Percentiles rank a stretch among this genome's conserved stretches.
Evolutionary conservation across 2,113 vertebrate species (phyloP).

Genomic region (Paradoxurus hermaphroditus): DNA sequence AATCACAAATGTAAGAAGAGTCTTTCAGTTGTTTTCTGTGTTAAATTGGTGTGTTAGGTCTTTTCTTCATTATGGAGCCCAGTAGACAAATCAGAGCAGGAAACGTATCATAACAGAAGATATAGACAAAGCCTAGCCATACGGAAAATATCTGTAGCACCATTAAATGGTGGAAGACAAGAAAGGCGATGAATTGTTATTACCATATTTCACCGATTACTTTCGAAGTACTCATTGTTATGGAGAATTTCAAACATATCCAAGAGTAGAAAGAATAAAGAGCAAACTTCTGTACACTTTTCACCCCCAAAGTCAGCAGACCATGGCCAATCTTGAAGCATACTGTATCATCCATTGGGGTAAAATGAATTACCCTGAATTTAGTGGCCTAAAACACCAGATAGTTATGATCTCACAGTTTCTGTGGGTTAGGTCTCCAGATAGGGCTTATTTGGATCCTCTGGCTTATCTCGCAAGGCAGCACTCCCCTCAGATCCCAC

Average conservation of each 20-base stretch:
- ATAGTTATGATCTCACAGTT: background rate
- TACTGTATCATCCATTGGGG: background rate
- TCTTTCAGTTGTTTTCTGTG: background rate
- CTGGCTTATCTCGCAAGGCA: background rate
- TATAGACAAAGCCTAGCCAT: background rate
- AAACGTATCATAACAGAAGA: background rate
- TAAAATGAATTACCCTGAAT: background rate
- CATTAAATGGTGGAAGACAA: background rate
- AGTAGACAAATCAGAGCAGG: background rate
- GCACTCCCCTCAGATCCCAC: background rate
- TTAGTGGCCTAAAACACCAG: background rate
- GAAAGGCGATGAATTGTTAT: background rate
- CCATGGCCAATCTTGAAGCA: background rate
- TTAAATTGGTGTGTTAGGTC: background rate
- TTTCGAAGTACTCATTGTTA: slow-evolving; percentile 8
- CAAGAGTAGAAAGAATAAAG: background rate
- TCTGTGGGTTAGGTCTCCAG: background rate
- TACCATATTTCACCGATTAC: background rate
- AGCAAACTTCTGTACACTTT: background rate
- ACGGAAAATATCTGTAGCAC: background rate
- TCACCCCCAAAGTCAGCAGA: background rate
- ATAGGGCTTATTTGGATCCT: background rate
- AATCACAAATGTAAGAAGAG: background rate
- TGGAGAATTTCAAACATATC: background rate
- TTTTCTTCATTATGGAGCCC: background rate